A percentile compares a stretch with the other conserved stretches of the same genome.
Conservation (phyloP, 2,113 vertebrate species). For the Ophthalmolycus amberensis region DNA sequence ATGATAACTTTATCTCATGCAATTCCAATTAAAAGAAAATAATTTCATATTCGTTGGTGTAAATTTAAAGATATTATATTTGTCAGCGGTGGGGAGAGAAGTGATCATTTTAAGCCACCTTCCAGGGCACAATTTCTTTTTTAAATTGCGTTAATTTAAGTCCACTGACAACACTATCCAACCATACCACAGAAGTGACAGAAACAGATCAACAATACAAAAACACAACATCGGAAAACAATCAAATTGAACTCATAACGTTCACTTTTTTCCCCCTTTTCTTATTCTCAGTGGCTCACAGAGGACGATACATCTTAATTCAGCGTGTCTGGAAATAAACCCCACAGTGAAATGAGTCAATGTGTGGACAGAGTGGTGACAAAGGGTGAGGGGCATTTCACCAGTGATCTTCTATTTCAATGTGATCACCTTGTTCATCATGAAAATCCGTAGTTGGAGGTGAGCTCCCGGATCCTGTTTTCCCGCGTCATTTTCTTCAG, state of each 20-base stretch:
- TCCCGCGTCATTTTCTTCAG: slow-evolving; percentile 99
- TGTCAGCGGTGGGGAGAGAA: background rate
- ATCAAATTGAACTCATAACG: slow-evolving; percentile 24
- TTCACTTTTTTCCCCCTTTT: slow-evolving; percentile 7
- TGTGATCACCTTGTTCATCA: slow-evolving; percentile 80
- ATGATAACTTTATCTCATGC: slow-evolving; percentile 46
- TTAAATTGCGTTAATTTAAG: slow-evolving; percentile 43
- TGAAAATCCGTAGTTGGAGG: slow-evolving; percentile 97
- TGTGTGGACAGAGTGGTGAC: slow-evolving; percentile 31
- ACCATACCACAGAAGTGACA: slow-evolving; percentile 56
- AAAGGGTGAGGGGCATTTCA: slow-evolving; percentile 20
- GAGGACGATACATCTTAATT: slow-evolving; percentile 33
- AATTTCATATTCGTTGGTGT: slow-evolving; percentile 5
- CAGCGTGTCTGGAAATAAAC: slow-evolving; percentile 41
- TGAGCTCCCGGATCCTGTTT: slow-evolving; percentile 96
- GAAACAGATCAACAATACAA: slow-evolving; percentile 52
- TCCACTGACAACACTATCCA: slow-evolving; percentile 61
- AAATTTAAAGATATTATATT: slow-evolving; percentile 28
- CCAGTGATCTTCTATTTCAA: slow-evolving; percentile 29
- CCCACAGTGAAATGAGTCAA: slow-evolving; percentile 60
- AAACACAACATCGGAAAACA: slow-evolving; percentile 55
- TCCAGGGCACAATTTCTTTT: background rate
- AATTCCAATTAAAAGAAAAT: slow-evolving; percentile 54
- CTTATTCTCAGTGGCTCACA: slow-evolving; percentile 55
- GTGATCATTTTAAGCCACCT: slow-evolving; percentile 8